phyloP scores from a whole-genome alignment of 2,888 invertebrate species.

The Scaptomyza tumidula region DNA sequence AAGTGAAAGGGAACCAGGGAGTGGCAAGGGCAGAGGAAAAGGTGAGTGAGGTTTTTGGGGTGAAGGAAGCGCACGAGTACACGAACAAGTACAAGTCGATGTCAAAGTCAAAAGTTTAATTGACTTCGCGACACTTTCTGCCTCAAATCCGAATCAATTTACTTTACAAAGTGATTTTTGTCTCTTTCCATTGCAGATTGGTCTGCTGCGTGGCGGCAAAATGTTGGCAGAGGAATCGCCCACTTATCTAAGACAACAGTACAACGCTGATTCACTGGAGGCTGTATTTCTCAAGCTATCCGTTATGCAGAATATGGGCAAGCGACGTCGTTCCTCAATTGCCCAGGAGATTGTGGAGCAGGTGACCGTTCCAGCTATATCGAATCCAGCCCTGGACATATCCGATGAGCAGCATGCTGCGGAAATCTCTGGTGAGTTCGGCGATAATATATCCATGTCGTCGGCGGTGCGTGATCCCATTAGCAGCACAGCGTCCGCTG shows the following conservation, averaged over 20 bases:
- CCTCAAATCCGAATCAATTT: constrained; percentile 59
- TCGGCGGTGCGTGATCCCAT: constrained; percentile 89
- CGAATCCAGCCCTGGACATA: constrained; percentile 88
- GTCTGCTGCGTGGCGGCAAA: constrained; percentile 92
- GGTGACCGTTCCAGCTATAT: constrained; percentile 88
- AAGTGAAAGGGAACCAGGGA: not conserved
- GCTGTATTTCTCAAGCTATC: constrained; percentile 93
- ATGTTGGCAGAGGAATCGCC: constrained; percentile 94
- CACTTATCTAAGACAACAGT: constrained; percentile 88
- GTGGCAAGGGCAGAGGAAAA: not conserved
- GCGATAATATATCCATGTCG: constrained; percentile 92
- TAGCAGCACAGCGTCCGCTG: constrained; percentile 85
- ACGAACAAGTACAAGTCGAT: constrained; percentile 17
- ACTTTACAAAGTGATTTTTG: constrained; percentile 17
- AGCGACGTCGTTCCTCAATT: constrained; percentile 91
- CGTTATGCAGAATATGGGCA: constrained; percentile 92
- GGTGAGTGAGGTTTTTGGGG: not conserved
- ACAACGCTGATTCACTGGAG: constrained; percentile 90
- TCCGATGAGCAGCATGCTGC: constrained; percentile 88
- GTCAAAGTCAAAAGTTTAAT: constrained; percentile 75
- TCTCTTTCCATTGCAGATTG: constrained; percentile 86
- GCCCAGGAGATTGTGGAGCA: constrained; percentile 90
- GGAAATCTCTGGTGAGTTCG: constrained; percentile 94
- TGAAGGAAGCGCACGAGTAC: constrained; percentile 7
- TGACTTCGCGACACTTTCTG: constrained; percentile 68